Evolutionary conservation across 2,888 invertebrate genomes (phyloP).

Genomic region (Celastrina argiolus): DNA sequence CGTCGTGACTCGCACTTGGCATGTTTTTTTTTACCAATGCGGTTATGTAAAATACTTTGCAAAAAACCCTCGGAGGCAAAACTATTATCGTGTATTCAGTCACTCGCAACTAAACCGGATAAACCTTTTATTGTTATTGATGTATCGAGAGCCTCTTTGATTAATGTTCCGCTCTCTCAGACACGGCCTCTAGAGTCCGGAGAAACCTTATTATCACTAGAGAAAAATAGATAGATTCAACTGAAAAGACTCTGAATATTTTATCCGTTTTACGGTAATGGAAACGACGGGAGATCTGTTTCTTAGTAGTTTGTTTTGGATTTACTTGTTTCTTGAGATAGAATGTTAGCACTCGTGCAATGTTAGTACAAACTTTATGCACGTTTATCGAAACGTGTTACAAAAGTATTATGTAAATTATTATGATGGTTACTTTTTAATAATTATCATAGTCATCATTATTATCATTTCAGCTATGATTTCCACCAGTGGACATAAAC

Average conservation of each 20-base stretch:
- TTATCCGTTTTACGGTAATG: conserved; percentile 6
- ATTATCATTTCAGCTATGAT: too few species aligned
- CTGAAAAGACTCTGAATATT: conserved; percentile 6
- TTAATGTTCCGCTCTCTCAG: conserved; percentile 6
- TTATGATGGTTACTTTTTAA: too few species aligned
- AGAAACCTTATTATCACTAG: conserved; percentile 7
- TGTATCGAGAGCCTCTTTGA: conserved; percentile 14
- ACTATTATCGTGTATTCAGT: background rate
- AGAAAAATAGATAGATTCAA: background rate
- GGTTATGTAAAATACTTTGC: too few species aligned
- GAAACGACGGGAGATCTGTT: background rate
- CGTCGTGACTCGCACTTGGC: too few species aligned
- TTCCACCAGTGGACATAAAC: too few species aligned
- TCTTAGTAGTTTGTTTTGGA: background rate
- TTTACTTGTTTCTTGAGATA: background rate
- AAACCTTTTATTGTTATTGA: conserved; percentile 11
- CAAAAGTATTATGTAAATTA: too few species aligned
- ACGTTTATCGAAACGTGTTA: too few species aligned
- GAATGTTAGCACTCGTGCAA: background rate
- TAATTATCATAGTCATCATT: too few species aligned
- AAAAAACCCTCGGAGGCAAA: background rate
- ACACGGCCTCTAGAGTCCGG: conserved; percentile 3
- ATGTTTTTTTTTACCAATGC: too few species aligned
- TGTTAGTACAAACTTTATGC: too few species aligned
- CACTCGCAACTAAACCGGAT: background rate